Evolutionary conservation across 2,113 vertebrate genomes (phyloP).

Genomic region (Petaurus breviceps): DNA sequence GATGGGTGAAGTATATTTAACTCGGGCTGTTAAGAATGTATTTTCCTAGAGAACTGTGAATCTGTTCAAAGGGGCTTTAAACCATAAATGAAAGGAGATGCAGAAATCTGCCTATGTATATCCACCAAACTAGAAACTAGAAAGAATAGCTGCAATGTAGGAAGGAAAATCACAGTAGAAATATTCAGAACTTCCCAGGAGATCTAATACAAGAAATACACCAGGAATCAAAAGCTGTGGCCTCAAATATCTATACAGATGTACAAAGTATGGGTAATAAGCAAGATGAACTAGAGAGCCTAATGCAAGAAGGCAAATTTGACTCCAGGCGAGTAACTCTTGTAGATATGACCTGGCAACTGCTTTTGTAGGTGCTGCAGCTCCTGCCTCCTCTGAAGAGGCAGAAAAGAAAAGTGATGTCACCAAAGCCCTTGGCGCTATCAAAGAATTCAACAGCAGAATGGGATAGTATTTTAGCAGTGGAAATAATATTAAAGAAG

Average conservation of each 20-base stretch:
- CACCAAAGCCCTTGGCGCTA: neutral
- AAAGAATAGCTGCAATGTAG: neutral
- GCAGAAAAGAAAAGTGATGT: neutral
- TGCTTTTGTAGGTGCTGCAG: neutral
- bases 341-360: neutral
- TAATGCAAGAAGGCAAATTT: neutral
- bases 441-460: neutral
- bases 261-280: neutral
- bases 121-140: neutral
- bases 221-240: neutral
- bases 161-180: neutral
- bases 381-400: neutral
- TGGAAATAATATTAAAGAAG: neutral
- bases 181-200: neutral
- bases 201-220: neutral
- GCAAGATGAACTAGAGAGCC: neutral
- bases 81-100: neutral
- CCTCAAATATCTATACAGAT: neutral
- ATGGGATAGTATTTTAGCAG: neutral
- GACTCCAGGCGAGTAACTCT: neutral
- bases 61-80: neutral
- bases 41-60: neutral
- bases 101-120: neutral
- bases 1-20: neutral
- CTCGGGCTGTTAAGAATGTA: neutral